phyloP scores from a whole-genome alignment of 2,797 vertebrate species.

The Phoxinus dragarum region DNA sequence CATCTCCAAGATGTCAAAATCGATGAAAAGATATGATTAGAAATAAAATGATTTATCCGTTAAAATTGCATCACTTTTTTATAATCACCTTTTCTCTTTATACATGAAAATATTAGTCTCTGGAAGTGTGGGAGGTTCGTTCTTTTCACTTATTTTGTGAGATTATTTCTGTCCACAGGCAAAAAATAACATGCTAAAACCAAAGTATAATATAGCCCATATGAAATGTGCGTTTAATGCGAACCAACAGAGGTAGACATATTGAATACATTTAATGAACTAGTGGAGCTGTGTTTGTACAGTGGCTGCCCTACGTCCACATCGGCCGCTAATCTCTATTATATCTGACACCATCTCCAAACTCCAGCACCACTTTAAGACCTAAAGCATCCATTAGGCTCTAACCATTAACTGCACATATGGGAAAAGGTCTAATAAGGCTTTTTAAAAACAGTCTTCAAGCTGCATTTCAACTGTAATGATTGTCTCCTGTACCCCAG shows the following conservation, averaged over 20 bases:
- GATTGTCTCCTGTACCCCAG: background rate
- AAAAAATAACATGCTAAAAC: background rate
- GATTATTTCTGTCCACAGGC: background rate
- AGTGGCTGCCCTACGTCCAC: conserved; percentile 63
- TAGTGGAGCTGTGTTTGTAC: background rate
- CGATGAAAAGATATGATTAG: background rate
- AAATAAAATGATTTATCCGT: background rate
- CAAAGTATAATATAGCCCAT: background rate
- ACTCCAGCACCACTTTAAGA: conserved; percentile 6
- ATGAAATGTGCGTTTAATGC: background rate
- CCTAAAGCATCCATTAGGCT: conserved; percentile 26
- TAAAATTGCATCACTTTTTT: background rate
- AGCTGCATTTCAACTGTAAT: conserved; percentile 8
- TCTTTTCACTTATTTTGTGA: background rate
- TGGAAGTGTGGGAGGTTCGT: background rate
- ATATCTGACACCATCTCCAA: conserved; percentile 25
- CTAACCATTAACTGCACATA: conserved; percentile 16
- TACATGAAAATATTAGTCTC: background rate
- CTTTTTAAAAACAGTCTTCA: conserved; percentile 5
- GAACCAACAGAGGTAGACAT: background rate
- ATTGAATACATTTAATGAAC: background rate
- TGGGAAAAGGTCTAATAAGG: conserved; percentile 10
- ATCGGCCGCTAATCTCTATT: conserved; percentile 38
- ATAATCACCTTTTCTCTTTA: background rate
- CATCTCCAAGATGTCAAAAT: background rate